phyloP scores from a whole-genome alignment of 1,140 invertebrate genomes.

The Leptopilina boulardi region DNA sequence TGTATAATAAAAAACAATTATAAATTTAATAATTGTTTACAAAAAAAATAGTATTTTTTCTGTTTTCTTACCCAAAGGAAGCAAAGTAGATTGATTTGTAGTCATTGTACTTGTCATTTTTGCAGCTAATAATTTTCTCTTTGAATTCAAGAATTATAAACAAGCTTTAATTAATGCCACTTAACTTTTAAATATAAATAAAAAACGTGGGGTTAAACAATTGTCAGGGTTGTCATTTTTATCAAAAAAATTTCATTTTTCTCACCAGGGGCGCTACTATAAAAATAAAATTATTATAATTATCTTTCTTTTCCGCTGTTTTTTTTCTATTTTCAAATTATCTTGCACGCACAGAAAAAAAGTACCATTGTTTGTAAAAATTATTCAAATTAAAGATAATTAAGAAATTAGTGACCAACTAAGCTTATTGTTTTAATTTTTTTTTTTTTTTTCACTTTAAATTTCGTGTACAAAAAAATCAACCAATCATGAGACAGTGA shows the following conservation, averaged over 20 bases:
- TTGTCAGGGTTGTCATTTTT: background rate
- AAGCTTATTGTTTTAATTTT: no score
- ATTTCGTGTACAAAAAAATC: no score
- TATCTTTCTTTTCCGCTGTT: background rate
- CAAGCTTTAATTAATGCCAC: background rate
- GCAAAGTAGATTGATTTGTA: conserved; percentile 83
- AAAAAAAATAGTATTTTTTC: conserved; percentile 20
- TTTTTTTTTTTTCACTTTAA: no score
- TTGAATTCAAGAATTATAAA: background rate
- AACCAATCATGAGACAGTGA: no score
- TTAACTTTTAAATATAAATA: background rate
- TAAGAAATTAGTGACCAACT: no score
- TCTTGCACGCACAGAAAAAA: background rate
- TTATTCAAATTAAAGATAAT: no score
- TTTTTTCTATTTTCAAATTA: background rate
- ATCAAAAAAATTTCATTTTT: background rate
- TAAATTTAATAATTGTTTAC: conserved; percentile 24
- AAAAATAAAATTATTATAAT: background rate
- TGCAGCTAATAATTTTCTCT: background rate
- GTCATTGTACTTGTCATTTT: conserved; percentile 71
- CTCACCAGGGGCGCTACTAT: background rate
- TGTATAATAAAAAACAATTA: no score
- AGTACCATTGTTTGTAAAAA: background rate
- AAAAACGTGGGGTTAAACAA: background rate
- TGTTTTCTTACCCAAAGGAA: conserved; percentile 79